Evolutionary conservation across 37 sponge, comb jelly and placozoan species (phyloP), one percentile per base, ranked within the genome.

Genomic region (Mnemiopsis leidyi): DNA sequence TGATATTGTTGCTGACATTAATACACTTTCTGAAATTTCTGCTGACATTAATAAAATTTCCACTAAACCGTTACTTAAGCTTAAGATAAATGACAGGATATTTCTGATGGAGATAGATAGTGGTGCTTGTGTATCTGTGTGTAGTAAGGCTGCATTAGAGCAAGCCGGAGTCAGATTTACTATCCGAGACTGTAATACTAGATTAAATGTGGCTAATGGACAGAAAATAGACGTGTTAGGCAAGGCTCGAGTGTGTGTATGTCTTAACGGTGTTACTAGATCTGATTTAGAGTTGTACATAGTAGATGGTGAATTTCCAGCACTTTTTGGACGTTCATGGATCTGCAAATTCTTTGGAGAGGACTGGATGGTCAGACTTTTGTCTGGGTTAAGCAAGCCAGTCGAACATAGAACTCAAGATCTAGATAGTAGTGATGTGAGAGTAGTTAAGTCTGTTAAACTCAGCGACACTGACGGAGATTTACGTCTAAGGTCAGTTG

Each of bases 311-410:
- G 32, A 32, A 13, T 77, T 77, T 34, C 79, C 79, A 77, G 16
- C 79, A 5, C 79, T 77, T 77, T 32, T 34, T 33, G 79, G 36
- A 31, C 79, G 79, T 1, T 26, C 26, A 16, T 77, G 79, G 79
- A 77, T 77, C 33, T 3, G 35, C 32, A 18, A 31, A 9, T 34
- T 77, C 20, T 77, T 34, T 77, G 79, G 36, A 13, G 1, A 32
- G 1, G 79, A 77, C 32, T 77, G 79, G 79, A 31, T 77, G 34
- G 21, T 20, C 35, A 77, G 79, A 18, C 32, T 77, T 13, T 13
- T 77, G 36, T 16, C 20, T 36, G 61, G 61, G 61, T 48, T 48
- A 5, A 18, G 61, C 13, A 48, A 48, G 13, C 61, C 61, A 48
- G 61, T 48, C 61, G 61, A 48, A 48, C 13, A 13, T 48, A 13